These are phyloP conservation scores for Sterrhoptilus dennistouni DNA, from an alignment of 2,113 vertebrate genomes.

Conservation along the genomic window DNA sequence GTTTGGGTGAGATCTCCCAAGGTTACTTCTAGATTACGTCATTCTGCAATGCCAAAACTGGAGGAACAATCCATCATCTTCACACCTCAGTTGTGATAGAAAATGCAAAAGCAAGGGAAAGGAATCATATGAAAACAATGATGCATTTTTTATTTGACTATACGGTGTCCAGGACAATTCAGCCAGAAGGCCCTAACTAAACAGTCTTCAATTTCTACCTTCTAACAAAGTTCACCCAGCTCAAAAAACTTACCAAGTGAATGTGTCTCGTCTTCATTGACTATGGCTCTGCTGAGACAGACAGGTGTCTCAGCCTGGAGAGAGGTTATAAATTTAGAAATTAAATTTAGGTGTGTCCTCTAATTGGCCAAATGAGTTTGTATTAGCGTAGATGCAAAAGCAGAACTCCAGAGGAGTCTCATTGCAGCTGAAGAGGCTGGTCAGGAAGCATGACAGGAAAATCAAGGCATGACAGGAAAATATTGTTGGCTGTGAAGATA, in stretches of 20 bases:
- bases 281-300: background rate
- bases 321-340: background rate
- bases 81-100: background rate
- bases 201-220: background rate
- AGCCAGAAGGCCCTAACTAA: background rate
- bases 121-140: background rate
- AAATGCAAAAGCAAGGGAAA: background rate
- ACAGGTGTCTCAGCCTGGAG: background rate
- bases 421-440: background rate
- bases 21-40: background rate
- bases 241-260: background rate
- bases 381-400: background rate
- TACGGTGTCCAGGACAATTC: background rate
- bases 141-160: background rate
- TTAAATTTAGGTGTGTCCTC: background rate
- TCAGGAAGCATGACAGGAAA: background rate
- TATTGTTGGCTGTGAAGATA: background rate
- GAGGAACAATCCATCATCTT: background rate
- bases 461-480: background rate
- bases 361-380: background rate
- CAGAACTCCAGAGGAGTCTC: background rate
- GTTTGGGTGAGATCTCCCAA: background rate
- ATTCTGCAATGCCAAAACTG: background rate
- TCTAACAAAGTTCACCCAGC: background rate
- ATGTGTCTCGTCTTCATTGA: background rate